phyloP scores from a whole-genome alignment of 2,797 vertebrate genomes.

The Sebastes itinus region DNA sequence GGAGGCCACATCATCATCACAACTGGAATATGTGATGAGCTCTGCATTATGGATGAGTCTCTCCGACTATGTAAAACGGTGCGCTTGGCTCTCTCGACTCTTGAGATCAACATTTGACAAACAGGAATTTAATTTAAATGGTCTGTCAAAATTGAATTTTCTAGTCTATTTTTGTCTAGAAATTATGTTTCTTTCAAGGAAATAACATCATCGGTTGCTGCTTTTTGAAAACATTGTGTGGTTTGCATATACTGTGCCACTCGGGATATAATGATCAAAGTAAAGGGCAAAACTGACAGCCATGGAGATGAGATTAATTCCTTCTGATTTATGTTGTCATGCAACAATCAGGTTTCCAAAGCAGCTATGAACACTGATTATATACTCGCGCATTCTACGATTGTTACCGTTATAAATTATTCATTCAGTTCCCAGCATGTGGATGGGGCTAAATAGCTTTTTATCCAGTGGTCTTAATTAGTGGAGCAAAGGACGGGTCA shows the following conservation, averaged over 20 bases:
- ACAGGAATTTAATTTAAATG: constrained; percentile 2
- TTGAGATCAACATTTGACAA: constrained; percentile 5
- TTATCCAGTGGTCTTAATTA: constrained; percentile 45
- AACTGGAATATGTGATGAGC: neutral
- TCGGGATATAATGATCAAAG: neutral
- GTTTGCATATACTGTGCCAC: neutral
- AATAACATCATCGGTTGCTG: neutral
- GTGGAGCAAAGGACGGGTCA: constrained; percentile 19
- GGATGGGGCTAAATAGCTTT: constrained; percentile 23
- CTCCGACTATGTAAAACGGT: neutral
- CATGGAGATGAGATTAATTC: neutral
- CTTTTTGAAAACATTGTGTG: neutral
- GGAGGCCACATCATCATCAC: neutral
- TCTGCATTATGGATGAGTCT: constrained; percentile 26
- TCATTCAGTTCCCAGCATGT: constrained; percentile 17
- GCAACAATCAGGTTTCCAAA: constrained; percentile 1
- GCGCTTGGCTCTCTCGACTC: neutral
- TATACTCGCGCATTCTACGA: neutral
- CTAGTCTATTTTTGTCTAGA: neutral
- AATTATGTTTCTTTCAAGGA: neutral
- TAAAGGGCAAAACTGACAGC: neutral
- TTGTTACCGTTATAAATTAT: constrained; percentile 28
- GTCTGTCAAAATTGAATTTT: neutral
- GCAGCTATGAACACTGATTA: neutral
- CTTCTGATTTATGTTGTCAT: neutral